Evolutionary conservation across 2,888 invertebrate genomes (phyloP).

Genomic region (Mythimna impura): DNA sequence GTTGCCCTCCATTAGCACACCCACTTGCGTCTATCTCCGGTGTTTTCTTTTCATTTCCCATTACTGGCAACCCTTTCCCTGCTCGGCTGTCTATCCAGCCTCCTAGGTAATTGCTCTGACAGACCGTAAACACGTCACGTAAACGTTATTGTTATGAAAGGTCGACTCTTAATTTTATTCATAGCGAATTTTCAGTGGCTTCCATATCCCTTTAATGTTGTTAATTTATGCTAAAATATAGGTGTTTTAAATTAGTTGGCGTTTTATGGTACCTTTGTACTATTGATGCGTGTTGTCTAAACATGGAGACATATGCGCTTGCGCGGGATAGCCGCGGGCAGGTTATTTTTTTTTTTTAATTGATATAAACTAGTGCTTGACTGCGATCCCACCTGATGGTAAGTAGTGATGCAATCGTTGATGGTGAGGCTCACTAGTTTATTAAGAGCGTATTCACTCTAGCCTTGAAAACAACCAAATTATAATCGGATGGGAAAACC

Average conservation of each 20-base stretch:
- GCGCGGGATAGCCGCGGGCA: conserved; percentile 1
- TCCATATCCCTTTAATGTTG: conserved; percentile 31
- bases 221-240: conserved; percentile 53
- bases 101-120: conserved; percentile 58
- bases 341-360: conserved; percentile 4
- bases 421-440: no score
- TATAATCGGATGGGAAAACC: no score
- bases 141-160: conserved; percentile 55
- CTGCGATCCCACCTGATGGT: no score
- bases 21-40: conserved; percentile 69
- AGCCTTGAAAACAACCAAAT: no score
- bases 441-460: no score
- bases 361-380: no score
- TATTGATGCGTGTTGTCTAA: conserved; percentile 21
- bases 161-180: conserved; percentile 58
- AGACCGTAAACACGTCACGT: conserved; percentile 61
- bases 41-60: conserved; percentile 77
- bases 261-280: conserved; percentile 17
- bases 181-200: conserved; percentile 44
- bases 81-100: conserved; percentile 44
- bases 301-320: conserved; percentile 17
- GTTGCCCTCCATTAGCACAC: conserved; percentile 69
- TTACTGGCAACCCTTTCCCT: conserved; percentile 50
- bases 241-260: conserved; percentile 42
- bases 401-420: no score